A percentile compares a stretch with the other conserved stretches of the same genome.
phyloP scores from a whole-genome alignment of 2,888 invertebrate species.

The Ophioninae sp. region DNA sequence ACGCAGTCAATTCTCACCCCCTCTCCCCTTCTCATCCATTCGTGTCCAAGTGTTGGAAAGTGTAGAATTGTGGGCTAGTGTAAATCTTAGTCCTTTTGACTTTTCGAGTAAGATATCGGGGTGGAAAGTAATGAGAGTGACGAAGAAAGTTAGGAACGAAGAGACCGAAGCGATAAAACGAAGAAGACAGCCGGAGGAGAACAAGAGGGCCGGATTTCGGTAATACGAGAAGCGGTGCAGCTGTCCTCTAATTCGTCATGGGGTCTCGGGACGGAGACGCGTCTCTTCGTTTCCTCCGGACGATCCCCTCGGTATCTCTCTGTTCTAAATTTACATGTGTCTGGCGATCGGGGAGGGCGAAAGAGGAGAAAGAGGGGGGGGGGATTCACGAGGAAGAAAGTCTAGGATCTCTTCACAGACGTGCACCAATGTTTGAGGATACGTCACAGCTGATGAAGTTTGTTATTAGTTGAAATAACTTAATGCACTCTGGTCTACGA shows the following conservation, averaged over 20 bases:
- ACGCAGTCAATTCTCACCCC: slow-evolving; percentile 2
- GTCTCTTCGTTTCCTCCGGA: background rate
- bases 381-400: too few relatives aligned
- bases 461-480: too few relatives aligned
- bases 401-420: too few relatives aligned
- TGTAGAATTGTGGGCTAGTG: background rate
- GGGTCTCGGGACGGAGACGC: background rate
- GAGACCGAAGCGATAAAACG: background rate
- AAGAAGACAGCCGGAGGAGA: background rate
- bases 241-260: slow-evolving; percentile 29
- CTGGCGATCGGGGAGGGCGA: background rate
- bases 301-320: background rate
- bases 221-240: slow-evolving; percentile 22
- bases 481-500: too few relatives aligned
- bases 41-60: background rate
- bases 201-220: slow-evolving; percentile 27
- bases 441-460: too few relatives aligned
- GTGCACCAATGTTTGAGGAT: too few relatives aligned
- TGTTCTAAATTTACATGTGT: slow-evolving; percentile 46
- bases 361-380: too few relatives aligned
- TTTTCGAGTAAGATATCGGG: background rate
- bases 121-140: background rate
- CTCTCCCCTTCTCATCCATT: background rate
- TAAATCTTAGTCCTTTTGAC: background rate
- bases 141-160: background rate